These are phyloP conservation scores for Pungitius pungitius DNA, from an alignment of 2,113 vertebrate genomes.

Conservation along the genomic window DNA sequence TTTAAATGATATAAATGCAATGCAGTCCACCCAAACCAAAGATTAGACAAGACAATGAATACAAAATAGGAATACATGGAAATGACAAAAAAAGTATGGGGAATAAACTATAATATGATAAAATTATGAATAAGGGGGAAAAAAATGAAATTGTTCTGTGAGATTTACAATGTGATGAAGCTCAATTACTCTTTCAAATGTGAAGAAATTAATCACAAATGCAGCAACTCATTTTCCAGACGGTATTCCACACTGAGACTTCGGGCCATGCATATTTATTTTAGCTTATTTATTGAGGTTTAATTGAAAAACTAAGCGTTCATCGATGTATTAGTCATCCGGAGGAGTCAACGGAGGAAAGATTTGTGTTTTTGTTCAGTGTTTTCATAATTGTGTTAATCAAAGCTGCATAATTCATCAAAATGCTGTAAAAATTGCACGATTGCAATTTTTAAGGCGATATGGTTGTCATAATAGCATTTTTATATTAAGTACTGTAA, in stretches of 20 bases:
- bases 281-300: background rate
- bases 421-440: background rate
- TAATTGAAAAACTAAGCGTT: constrained; percentile 6
- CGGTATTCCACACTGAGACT: background rate
- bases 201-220: constrained; percentile 7
- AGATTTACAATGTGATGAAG: background rate
- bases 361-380: background rate
- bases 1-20: constrained; percentile 15
- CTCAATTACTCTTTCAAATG: constrained; percentile 8
- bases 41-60: background rate
- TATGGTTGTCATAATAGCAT: too few species aligned
- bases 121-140: constrained; percentile 1
- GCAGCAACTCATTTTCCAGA: background rate
- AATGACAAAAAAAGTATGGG: constrained; percentile 6
- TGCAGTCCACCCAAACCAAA: constrained; percentile 9
- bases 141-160: constrained; percentile 1
- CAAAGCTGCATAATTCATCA: background rate
- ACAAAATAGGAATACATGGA: background rate
- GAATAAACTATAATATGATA: background rate
- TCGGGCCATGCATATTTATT: background rate
- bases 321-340: background rate
- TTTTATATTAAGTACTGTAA: background rate
- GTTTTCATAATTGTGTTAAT: constrained; percentile 10
- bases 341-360: background rate
- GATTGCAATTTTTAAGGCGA: background rate